Conservation (phyloP, 2,888 invertebrate species). For the Subacronicta megacephala region DNA sequence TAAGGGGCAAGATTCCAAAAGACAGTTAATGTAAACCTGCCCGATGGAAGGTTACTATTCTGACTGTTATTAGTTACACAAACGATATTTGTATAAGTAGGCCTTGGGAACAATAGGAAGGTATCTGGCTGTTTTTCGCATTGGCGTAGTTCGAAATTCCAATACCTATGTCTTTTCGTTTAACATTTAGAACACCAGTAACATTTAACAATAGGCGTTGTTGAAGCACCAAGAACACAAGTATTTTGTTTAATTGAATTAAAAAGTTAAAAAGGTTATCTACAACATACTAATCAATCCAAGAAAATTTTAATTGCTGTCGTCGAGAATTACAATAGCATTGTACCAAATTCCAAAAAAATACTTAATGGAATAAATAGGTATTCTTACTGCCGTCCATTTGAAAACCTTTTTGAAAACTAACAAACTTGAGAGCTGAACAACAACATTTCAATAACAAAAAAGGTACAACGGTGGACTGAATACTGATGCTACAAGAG, state of each 20-base stretch:
- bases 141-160: slow-evolving; percentile 25
- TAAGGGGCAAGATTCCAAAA: slow-evolving; percentile 64
- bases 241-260: no score
- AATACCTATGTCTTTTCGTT: slow-evolving; percentile 12
- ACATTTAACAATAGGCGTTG: slow-evolving; percentile 16
- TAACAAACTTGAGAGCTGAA: slow-evolving; percentile 1
- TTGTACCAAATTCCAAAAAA: no score
- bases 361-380: no score
- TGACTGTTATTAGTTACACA: no score
- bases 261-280: no score
- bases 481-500: slow-evolving; percentile 18
- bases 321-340: no score
- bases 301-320: no score
- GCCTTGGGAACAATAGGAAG: slow-evolving; percentile 21
- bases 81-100: slow-evolving; percentile 47
- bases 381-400: no score
- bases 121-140: slow-evolving; percentile 32
- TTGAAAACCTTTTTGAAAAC: no score
- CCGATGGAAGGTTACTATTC: no score
- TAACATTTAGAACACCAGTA: no score
- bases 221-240: slow-evolving; percentile 1
- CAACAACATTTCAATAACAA: background rate
- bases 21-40: slow-evolving; percentile 60
- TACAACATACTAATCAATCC: no score
- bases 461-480: slow-evolving; percentile 3